Conservation (phyloP, 2,797 vertebrate species). For the Okamejei kenojei region DNA sequence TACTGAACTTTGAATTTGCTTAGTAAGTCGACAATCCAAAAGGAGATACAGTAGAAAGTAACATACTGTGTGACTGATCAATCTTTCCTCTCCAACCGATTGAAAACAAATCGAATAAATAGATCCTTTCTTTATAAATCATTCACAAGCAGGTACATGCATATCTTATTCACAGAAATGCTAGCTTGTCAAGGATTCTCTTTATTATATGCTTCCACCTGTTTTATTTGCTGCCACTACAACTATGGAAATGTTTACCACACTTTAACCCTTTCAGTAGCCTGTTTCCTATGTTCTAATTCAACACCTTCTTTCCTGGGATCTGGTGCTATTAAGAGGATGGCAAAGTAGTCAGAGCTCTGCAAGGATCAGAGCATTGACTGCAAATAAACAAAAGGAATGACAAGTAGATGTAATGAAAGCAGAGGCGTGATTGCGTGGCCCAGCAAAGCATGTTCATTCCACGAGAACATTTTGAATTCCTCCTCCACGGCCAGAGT, state of each 20-base stretch:
- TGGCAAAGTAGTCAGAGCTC: too few species aligned
- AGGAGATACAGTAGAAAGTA: constrained; percentile 46
- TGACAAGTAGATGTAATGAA: background rate
- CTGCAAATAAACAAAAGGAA: background rate
- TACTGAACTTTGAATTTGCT: constrained; percentile 47
- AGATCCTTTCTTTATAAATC: constrained; percentile 38
- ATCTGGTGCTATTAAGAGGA: too few species aligned
- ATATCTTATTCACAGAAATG: constrained; percentile 41
- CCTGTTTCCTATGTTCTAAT: background rate
- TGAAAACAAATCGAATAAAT: constrained; percentile 44
- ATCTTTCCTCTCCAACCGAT: constrained; percentile 41
- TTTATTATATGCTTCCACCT: constrained; percentile 27
- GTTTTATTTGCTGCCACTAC: background rate
- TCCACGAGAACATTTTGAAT: background rate
- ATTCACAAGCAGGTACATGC: constrained; percentile 42
- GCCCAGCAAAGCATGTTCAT: background rate
- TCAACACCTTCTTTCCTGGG: too few species aligned
- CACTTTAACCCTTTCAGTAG: background rate
- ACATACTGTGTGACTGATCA: constrained; percentile 42
- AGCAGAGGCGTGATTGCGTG: background rate
- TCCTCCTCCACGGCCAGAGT: too few species aligned
- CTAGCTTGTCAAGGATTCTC: constrained; percentile 43
- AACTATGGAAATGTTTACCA: background rate
- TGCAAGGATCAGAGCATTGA: background rate
- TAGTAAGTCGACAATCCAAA: constrained; percentile 45